phyloP scores from a whole-genome alignment of 2,113 vertebrate genomes.

The Dendropsophus ebraccatus region DNA sequence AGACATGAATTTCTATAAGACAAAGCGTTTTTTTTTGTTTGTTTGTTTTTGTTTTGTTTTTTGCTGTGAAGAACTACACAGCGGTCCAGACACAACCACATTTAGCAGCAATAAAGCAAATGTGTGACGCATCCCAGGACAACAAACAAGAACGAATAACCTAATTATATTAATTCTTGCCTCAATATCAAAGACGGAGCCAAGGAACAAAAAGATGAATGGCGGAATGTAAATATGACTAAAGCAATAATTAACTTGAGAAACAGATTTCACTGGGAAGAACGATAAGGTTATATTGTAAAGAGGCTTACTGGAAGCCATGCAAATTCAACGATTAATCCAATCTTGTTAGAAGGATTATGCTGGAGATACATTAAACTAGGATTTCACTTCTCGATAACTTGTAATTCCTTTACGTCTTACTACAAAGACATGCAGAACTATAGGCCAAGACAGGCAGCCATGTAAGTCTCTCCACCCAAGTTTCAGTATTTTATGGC shows the following conservation, averaged over 20 bases:
- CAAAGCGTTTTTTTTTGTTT: too few relatives aligned
- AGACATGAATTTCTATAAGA: background rate
- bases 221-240: background rate
- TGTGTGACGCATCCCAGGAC: background rate
- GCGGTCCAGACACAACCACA: background rate
- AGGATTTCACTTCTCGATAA: background rate
- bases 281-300: constrained; percentile 16
- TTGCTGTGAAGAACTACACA: background rate
- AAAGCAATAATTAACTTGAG: constrained; percentile 8
- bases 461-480: background rate
- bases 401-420: constrained; percentile 4
- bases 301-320: constrained; percentile 34
- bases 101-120: background rate
- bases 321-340: constrained; percentile 25
- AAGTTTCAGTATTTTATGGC: background rate
- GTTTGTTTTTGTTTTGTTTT: too few relatives aligned
- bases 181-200: background rate
- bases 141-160: background rate
- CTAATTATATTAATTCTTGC: background rate
- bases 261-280: constrained; percentile 24
- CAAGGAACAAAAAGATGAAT: constrained; percentile 4
- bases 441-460: background rate
- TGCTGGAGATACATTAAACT: constrained; percentile 10
- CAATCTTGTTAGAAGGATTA: constrained; percentile 24
- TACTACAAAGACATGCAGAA: background rate